A percentile compares a stretch with the other conserved stretches of the same genome.
phyloP scores from a whole-genome alignment of 2,113 vertebrate genomes.

The Prunella himalayana region DNA sequence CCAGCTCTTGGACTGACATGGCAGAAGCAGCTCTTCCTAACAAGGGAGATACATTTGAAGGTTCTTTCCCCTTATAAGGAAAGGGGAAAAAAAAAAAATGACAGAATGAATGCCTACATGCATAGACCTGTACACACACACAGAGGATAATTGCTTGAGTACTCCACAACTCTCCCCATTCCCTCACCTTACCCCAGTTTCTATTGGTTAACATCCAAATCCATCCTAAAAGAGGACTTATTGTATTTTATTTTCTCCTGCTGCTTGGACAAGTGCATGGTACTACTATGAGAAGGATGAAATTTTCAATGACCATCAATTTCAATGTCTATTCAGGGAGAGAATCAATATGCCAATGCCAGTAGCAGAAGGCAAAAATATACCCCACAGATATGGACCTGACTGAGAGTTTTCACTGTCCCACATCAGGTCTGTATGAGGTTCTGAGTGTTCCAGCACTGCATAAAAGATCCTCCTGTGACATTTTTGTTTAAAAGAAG shows the following conservation, averaged over 20 bases:
- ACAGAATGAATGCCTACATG: background rate
- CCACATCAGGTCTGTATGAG: background rate
- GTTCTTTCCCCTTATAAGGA: background rate
- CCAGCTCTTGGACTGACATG: background rate
- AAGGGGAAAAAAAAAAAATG: background rate
- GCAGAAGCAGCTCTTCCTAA: background rate
- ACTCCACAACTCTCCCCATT: background rate
- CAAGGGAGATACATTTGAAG: background rate
- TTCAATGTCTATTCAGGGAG: background rate
- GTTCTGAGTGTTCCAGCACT: background rate
- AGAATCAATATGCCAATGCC: background rate
- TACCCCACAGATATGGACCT: fast-evolving
- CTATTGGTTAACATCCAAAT: background rate
- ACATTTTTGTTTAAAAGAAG: background rate
- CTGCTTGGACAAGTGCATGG: background rate
- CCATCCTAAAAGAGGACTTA: background rate
- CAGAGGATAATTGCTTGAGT: background rate
- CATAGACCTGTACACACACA: background rate
- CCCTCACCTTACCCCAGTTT: background rate
- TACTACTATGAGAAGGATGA: background rate
- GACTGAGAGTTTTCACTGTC: background rate
- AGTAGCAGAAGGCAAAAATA: background rate
- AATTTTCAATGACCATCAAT: background rate
- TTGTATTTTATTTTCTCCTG: background rate
- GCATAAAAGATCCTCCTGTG: background rate